Percentiles rank a stretch among this genome's conserved stretches.
These are phyloP conservation scores for Pipistrellus pipistrellus DNA, from an alignment of 2,797 vertebrate species.

Conservation along the genomic window DNA sequence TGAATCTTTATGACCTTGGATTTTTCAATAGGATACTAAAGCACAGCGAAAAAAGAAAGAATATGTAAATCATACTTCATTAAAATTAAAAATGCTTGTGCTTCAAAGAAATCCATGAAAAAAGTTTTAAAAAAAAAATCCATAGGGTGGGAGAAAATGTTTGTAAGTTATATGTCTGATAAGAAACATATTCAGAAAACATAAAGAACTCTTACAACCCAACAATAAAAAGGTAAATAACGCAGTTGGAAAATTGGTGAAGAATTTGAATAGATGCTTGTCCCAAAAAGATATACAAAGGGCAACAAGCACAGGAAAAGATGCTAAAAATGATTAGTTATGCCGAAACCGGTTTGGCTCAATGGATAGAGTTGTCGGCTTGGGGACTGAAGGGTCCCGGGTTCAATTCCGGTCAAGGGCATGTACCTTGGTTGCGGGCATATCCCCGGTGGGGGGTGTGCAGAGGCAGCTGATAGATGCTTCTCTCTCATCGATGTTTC, in stretches of 20 bases:
- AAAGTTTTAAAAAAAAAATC: background rate
- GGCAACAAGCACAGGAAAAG: background rate
- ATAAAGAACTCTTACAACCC: background rate
- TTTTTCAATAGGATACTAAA: background rate
- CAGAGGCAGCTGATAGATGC: no score
- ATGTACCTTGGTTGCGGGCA: no score
- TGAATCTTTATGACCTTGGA: background rate
- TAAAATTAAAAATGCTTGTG: background rate
- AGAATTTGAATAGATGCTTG: background rate
- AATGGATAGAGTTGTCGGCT: no score
- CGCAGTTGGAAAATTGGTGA: background rate
- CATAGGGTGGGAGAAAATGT: background rate
- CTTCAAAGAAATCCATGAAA: background rate
- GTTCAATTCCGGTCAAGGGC: no score
- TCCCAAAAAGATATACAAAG: background rate
- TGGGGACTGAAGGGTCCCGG: no score
- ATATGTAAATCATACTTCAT: background rate
- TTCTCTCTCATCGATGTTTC: no score
- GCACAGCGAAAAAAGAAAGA: background rate
- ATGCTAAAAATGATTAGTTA: background rate
- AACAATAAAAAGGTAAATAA: background rate
- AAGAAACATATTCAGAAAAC: conserved; percentile 10
- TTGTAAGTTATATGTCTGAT: background rate
- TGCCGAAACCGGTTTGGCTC: no score
- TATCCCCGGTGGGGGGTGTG: no score